phyloP scores from a whole-genome alignment of 2,797 vertebrate species.

The Acrossocheilus fasciatus region DNA sequence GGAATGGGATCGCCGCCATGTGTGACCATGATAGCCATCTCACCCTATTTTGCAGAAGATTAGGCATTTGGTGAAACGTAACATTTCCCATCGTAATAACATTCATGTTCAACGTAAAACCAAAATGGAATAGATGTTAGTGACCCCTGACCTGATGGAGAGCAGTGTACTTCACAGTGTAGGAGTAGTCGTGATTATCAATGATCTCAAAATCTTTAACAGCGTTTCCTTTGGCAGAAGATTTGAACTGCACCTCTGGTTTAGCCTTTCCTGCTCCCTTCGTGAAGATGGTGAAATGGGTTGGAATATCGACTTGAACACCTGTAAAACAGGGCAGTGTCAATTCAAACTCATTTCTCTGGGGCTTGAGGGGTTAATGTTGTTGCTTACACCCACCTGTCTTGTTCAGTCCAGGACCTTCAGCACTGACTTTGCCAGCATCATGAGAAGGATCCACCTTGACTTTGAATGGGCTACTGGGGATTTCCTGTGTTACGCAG shows the following conservation, averaged over 20 bases:
- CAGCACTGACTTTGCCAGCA: slow-evolving; percentile 91
- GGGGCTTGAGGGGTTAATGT: not conserved
- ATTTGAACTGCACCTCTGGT: slow-evolving; percentile 88
- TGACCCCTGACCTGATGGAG: slow-evolving; percentile 84
- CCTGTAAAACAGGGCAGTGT: slow-evolving; percentile 75
- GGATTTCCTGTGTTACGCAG: slow-evolving; percentile 85
- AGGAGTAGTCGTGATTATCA: slow-evolving; percentile 97
- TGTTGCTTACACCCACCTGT: slow-evolving; percentile 80
- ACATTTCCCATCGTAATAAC: not conserved
- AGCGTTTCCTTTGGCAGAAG: slow-evolving; percentile 82
- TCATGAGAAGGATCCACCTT: slow-evolving; percentile 96
- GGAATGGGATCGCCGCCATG: slow-evolving; percentile 92
- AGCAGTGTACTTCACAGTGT: slow-evolving; percentile 94
- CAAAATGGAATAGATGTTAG: not conserved
- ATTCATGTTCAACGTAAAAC: not conserved
- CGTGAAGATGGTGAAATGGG: slow-evolving; percentile 96
- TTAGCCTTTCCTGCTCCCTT: slow-evolving; percentile 95
- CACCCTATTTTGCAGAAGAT: slow-evolving; percentile 78
- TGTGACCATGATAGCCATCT: slow-evolving; percentile 87
- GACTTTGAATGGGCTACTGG: slow-evolving; percentile 93
- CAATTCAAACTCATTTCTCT: not conserved
- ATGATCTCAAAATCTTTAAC: slow-evolving; percentile 96
- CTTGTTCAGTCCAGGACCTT: slow-evolving; percentile 93
- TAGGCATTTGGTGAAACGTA: not conserved
- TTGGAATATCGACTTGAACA: slow-evolving; percentile 93